Base-by-base conservation (phyloP, 2,888 invertebrate species). In the Athalia rosae region DNA sequence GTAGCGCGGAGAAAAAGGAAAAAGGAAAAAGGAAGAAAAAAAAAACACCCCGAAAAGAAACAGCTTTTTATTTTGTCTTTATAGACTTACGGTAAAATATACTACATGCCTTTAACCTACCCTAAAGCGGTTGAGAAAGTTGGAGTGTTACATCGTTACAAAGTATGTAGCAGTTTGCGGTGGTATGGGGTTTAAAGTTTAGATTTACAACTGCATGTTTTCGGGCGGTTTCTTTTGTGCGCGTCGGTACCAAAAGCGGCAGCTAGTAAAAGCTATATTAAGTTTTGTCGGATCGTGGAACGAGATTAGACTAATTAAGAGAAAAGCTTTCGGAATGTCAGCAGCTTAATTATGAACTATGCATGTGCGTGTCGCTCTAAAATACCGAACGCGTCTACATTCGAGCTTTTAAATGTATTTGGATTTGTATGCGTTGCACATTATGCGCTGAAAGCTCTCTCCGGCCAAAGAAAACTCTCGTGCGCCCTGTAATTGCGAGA, bases 231-330 rank as follows among this genome's bases (percentile, higher is more conserved):
- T 71, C 71, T 67, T 67, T 53, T 5, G 15, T 28, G 11, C n/a
- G n/a, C 64, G 53, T 11, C 6, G 6, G 13, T 13, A 13, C 28
- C 28, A 28, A 28, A 28, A 28, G 28, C 28, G 28, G 28, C 28
- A 28, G 28, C 28, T 28, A 28, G 28, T 28, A 28, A 28, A 28
- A 28, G 28, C 28, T 28, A 28, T 28, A 28, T 28, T 28, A 45
- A 45, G 43, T 71, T 63, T 13, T 13, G 8, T 15, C 58, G 71
- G 71, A 71, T 50, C 41, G 77, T 28, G n/a, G 61, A 71, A 61
- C 45, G 8, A 71, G 47, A 48, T 48, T 77, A 77, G 64, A 48
- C 77, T 80, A 76, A 69, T 80, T 78, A 76, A 74, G 77, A 80
- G 73, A 78, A 79, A 77, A 76, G 74, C 73, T 79, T 79, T 63